Conservation (phyloP, 1,140 invertebrate species). For the Dinothrombium tinctorium region DNA sequence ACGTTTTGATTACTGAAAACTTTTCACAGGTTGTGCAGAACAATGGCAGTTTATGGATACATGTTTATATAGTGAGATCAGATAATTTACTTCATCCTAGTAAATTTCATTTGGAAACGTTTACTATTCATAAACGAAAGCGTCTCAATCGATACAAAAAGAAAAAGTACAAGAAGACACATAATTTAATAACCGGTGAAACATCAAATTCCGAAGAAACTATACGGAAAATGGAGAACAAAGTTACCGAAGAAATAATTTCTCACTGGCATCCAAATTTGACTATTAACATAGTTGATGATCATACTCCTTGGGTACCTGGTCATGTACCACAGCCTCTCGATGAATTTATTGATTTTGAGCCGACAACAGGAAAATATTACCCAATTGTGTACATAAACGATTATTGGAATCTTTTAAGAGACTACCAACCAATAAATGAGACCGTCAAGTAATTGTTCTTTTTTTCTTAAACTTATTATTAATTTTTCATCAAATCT, state of each 20-base stretch:
- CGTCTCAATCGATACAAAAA: constrained; percentile 83
- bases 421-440: constrained; percentile 87
- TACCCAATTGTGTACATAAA: constrained; percentile 87
- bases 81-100: constrained; percentile 31
- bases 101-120: constrained; percentile 35
- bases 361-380: constrained; percentile 52
- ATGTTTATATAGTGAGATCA: constrained; percentile 56
- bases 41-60: constrained; percentile 83
- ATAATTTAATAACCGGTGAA: constrained; percentile 83
- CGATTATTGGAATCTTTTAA: constrained; percentile 94
- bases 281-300: constrained; percentile 79
- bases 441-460: constrained; percentile 37
- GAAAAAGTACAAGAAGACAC: constrained; percentile 57
- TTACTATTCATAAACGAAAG: constrained; percentile 47
- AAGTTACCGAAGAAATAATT: constrained; percentile 43
- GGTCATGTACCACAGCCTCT: constrained; percentile 54
- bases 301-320: constrained; percentile 76
- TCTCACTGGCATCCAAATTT: constrained; percentile 99
- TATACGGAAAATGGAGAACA: constrained; percentile 15
- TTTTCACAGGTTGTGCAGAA: constrained; percentile 34
- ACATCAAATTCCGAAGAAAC: constrained; percentile 49
- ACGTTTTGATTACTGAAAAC: too few relatives aligned
- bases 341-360: constrained; percentile 22
- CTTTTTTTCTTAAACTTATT: background rate
- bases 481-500: constrained; percentile 6